Conservation (phyloP, 2,888 invertebrate genomes). For the Idaea straminata region DNA sequence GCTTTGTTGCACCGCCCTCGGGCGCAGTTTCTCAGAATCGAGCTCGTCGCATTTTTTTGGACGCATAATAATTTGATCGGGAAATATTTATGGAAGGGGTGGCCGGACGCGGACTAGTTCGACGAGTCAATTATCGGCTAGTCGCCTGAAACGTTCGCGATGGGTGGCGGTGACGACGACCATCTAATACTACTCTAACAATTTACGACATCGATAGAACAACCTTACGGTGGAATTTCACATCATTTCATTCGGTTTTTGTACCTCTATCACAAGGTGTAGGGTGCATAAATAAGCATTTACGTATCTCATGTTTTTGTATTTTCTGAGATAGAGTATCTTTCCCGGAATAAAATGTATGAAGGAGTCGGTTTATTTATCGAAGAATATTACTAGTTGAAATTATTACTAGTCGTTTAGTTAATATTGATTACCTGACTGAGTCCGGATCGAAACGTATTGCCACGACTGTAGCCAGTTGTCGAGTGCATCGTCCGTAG, state of each 20-base stretch:
- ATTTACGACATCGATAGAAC: constrained; percentile 63
- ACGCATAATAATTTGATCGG: constrained; percentile 78
- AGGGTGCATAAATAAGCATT: constrained; percentile 40
- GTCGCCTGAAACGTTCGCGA: constrained; percentile 63
- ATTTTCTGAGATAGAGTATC: constrained; percentile 17
- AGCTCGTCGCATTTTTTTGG: constrained; percentile 75
- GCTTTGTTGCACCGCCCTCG: constrained; percentile 73
- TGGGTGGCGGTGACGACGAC: constrained; percentile 62
- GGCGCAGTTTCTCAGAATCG: constrained; percentile 67
- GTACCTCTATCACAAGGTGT: constrained; percentile 36
- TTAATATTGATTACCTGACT: constrained; percentile 6
- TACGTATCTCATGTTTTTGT: constrained; percentile 16
- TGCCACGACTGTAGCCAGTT: neutral
- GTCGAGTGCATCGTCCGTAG: constrained; percentile 44
- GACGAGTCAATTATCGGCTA: constrained; percentile 76
- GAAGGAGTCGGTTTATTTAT: constrained; percentile 16
- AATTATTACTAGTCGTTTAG: constrained; percentile 13
- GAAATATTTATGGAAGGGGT: constrained; percentile 80
- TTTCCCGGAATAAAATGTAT: constrained; percentile 15
- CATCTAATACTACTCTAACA: constrained; percentile 53
- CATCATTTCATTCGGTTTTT: constrained; percentile 50
- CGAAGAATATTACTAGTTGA: constrained; percentile 9
- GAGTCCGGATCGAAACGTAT: neutral
- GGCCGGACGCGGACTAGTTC: constrained; percentile 64
- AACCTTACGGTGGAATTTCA: constrained; percentile 58